Evolutionary conservation across 2,888 invertebrate species (phyloP).

Genomic region (Pegoplata infirma): DNA sequence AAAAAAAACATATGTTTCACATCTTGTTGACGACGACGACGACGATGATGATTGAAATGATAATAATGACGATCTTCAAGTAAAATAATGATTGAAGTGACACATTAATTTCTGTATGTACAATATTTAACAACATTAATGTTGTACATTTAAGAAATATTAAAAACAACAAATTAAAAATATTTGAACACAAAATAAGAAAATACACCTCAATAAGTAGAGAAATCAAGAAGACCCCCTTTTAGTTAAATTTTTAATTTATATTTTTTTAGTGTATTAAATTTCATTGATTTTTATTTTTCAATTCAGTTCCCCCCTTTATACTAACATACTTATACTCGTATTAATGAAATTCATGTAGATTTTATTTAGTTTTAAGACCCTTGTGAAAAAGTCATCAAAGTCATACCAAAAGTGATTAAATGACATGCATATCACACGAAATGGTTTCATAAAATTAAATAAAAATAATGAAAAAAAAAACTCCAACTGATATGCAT

Average conservation of each 20-base stretch:
- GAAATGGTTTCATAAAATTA: conserved; percentile 1
- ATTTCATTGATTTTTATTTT: conserved; percentile 34
- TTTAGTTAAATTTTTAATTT: conserved; percentile 5
- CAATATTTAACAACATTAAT: neutral
- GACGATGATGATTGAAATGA: neutral
- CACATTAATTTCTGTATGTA: conserved; percentile 38
- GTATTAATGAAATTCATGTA: neutral
- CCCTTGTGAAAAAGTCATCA: conserved; percentile 13
- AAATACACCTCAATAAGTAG: neutral
- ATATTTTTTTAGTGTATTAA: conserved; percentile 38
- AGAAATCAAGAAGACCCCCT: conserved; percentile 9
- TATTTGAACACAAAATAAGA: neutral
- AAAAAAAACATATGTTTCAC: conserved; percentile 49
- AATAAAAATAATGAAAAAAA: neutral
- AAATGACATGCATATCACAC: conserved; percentile 4
- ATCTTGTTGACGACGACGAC: conserved; percentile 28
- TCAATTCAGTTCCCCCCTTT: neutral
- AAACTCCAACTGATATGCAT: neutral
- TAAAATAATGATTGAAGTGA: conserved; percentile 51
- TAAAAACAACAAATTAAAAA: conserved; percentile 16
- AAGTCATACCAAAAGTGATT: conserved; percentile 3
- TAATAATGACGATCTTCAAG: conserved; percentile 16
- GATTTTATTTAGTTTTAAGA: neutral
- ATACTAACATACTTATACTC: too few relatives aligned
- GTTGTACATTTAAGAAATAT: neutral